Base-by-base conservation (phyloP, 2,888 invertebrate genomes). In the Ctena decussata region DNA sequence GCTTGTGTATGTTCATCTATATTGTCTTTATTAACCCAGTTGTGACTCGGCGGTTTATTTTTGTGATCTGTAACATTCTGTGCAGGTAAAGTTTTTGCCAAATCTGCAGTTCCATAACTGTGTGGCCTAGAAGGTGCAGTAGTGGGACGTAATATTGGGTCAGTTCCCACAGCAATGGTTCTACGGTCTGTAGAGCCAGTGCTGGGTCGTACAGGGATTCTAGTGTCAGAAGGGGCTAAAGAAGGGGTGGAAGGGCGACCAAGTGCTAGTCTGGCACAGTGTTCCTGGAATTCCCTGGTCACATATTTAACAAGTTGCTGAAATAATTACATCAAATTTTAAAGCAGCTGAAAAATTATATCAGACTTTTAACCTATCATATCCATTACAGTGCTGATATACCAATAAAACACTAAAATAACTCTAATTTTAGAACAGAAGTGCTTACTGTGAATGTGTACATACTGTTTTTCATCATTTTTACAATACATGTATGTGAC, bases 221-320 rank as follows among this genome's bases (percentile, higher is more conserved):
- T 76, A 0, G 88, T 88, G 65, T 88, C 88, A 80, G 73, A 77
- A 3, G 88, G 88, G 44, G 88, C 88, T 69, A 82, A 83, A 53
- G 88, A 88, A 46, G 84, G 85, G 35, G 41, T 49, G 27, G 88
- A 82, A 49, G 70, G 44, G 32, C 80, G 79, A 77, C 85, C 80
- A 65, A 88, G 84, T 46, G 88, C 88, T 74, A 86, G 84, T 65
- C 60, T 49, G 30, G 88, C 88, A 79, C 81, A 81, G 1, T 77
- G 72, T 18, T 76, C 82, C 49, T 82, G 84, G 77, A 88, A 88
- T 24, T 76, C 77, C 57, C 60, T 78, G n/a, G 79, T 80, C n/a
- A 88, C 53, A 72, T 70, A 84, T 70, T 78, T 82, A 39, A 27
- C 70, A 27, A 0, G 35, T 35, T 12, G 65, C 65, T 65, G 35